Base-by-base conservation (phyloP, 2,797 vertebrate genomes). In the Takifugu ocellatus region DNA sequence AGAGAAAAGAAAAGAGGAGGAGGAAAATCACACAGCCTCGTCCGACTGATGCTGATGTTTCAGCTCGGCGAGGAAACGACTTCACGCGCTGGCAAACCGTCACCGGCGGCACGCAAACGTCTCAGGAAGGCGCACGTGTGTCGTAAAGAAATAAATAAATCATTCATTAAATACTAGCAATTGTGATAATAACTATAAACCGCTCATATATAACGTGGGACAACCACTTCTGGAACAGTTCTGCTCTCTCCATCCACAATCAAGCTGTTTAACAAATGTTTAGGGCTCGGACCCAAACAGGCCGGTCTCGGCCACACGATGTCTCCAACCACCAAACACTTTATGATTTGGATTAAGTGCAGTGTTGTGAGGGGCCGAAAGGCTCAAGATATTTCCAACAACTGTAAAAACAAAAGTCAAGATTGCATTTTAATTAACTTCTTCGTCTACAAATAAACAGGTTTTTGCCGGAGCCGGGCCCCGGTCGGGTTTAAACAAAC, bases 11-110 rank as follows among this genome's bases (percentile, higher is more conserved):
- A 93, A 93, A 89, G 62, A 75, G 82, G 93, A 94, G 90, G 92
- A 92, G 84, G 84, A 92, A 95, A 94, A 95, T 94, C 91, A 93
- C 86, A 79, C 88, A 89, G 89, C 84, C 83, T 87, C 85, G 89
- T 91, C 91, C 89, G 74, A 95, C 91, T 95, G 93, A 96, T 92
- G 93, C 90, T 92, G 90, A 90, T 92, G 89, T 92, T 94, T 94
- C 92, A 94, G 92, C 91, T 93, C 89, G 91, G 93, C 64, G 45
- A 59, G 58, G 49, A 73, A 93, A 92, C 84, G 82, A 91, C 91
- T 89, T 90, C 89, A 88, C 91, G 87, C 91, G 90, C 90, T 87
- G 29, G 61, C 24, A 85, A 84, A 46, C 66, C 54, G 17, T 85
- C 84, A 89, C 82, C 84, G 90, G 84, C 62, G 61, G 87, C 89